These are phyloP conservation scores for Drosophila punjabiensis DNA, from an alignment of 1,140 invertebrate genomes.

Conservation along the genomic window DNA sequence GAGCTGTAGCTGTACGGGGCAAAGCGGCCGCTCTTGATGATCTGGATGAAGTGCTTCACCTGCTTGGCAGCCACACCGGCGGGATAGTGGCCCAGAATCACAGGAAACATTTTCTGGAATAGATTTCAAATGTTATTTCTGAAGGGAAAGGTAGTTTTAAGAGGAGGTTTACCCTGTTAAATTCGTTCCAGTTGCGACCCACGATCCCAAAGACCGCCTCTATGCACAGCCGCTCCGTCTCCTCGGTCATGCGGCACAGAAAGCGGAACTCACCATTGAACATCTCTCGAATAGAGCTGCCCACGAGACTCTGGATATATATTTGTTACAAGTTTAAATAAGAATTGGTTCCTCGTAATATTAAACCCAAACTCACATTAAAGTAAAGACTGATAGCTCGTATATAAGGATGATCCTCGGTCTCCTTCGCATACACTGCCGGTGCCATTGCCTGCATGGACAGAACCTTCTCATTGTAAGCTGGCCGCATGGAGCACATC, in stretches of 20 bases:
- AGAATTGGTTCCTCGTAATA: neutral
- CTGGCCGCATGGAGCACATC: constrained; percentile 88
- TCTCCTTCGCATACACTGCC: constrained; percentile 85
- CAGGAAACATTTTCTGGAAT: constrained; percentile 88
- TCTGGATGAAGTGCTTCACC: constrained; percentile 84
- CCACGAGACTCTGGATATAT: constrained; percentile 69
- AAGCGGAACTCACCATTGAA: constrained; percentile 83
- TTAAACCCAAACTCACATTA: constrained; percentile 62
- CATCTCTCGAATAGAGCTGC: constrained; percentile 81
- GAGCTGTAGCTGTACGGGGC: constrained; percentile 79
- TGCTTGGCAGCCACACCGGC: constrained; percentile 83
- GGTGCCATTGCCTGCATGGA: constrained; percentile 89
- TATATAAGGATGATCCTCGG: constrained; percentile 79
- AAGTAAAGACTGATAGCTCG: constrained; percentile 79
- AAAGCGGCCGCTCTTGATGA: constrained; percentile 75
- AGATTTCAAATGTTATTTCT: neutral
- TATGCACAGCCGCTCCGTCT: constrained; percentile 78
- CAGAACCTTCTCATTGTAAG: constrained; percentile 89
- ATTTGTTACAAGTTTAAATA: neutral
- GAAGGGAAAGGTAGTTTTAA: constrained; percentile 50
- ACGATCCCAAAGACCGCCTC: constrained; percentile 82
- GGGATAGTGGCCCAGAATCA: constrained; percentile 90
- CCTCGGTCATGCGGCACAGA: constrained; percentile 82
- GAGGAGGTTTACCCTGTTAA: constrained; percentile 64
- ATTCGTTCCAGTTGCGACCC: constrained; percentile 81